A percentile compares a stretch with the other conserved stretches of the same genome.
phyloP scores from a whole-genome alignment of 2,797 vertebrate species.

The Micrastur ruficollis region DNA sequence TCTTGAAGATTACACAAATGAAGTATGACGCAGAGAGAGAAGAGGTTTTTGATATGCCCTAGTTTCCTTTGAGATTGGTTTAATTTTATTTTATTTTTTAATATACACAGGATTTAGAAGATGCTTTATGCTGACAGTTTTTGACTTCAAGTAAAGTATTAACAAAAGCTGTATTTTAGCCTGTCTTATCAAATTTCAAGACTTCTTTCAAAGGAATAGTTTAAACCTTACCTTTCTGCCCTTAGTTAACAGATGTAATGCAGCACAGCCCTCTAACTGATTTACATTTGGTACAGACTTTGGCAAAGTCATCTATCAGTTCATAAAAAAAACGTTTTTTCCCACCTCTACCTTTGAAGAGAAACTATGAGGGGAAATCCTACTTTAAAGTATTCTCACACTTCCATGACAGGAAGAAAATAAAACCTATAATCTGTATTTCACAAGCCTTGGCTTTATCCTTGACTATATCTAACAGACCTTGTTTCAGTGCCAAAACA shows the following conservation, averaged over 20 bases:
- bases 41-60: neutral
- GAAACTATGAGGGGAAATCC: neutral
- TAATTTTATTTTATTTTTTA: constrained; percentile 39
- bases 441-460: constrained; percentile 39
- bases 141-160: neutral
- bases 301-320: neutral
- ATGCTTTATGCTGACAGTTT: neutral
- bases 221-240: constrained; percentile 6
- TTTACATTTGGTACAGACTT: neutral
- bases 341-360: neutral
- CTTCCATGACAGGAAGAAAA: neutral
- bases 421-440: constrained; percentile 25
- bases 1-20: neutral
- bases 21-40: neutral
- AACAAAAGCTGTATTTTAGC: neutral
- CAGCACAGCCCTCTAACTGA: neutral
- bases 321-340: neutral
- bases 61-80: constrained; percentile 12
- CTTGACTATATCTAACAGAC: constrained; percentile 45
- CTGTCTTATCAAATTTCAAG: neutral
- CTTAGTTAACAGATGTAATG: neutral
- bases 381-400: neutral
- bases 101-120: neutral
- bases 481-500: constrained; percentile 30
- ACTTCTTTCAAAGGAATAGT: neutral